Evolutionary conservation across 2,113 vertebrate genomes (phyloP).

Genomic region (Rattus rattus): DNA sequence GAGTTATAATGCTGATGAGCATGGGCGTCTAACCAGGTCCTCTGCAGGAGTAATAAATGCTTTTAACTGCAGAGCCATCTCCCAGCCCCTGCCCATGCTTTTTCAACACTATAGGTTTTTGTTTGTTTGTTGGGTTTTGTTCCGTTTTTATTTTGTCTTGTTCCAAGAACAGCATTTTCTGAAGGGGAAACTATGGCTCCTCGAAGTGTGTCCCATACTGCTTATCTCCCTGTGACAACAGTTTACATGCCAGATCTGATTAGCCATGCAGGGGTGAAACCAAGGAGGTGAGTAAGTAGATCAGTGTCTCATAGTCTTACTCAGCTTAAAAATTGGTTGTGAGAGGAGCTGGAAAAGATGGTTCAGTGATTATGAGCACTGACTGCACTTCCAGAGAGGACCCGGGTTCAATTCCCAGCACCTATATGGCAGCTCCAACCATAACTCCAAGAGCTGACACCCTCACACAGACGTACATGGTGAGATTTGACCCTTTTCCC

Average conservation of each 20-base stretch:
- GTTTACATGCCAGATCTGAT: background rate
- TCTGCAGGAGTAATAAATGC: background rate
- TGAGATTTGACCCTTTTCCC: background rate
- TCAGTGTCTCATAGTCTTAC: background rate
- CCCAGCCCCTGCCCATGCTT: background rate
- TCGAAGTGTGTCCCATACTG: background rate
- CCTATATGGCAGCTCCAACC: too few relatives aligned
- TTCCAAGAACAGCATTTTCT: background rate
- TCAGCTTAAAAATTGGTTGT: background rate
- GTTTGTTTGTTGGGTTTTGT: background rate
- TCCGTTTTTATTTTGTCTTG: background rate
- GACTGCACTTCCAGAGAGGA: too few relatives aligned
- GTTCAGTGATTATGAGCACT: too few relatives aligned
- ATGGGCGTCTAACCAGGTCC: background rate
- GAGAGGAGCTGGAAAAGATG: background rate
- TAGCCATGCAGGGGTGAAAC: background rate
- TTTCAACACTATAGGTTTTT: conserved; percentile 30
- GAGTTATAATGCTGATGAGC: background rate
- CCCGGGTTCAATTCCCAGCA: too few relatives aligned
- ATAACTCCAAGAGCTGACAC: too few relatives aligned
- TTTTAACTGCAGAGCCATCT: background rate
- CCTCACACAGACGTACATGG: too few relatives aligned
- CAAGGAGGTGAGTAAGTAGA: background rate
- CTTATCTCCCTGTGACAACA: background rate
- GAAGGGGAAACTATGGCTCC: conserved; percentile 28